Base-by-base conservation (phyloP, 2,113 vertebrate genomes). In the Platichthys flesus region DNA sequence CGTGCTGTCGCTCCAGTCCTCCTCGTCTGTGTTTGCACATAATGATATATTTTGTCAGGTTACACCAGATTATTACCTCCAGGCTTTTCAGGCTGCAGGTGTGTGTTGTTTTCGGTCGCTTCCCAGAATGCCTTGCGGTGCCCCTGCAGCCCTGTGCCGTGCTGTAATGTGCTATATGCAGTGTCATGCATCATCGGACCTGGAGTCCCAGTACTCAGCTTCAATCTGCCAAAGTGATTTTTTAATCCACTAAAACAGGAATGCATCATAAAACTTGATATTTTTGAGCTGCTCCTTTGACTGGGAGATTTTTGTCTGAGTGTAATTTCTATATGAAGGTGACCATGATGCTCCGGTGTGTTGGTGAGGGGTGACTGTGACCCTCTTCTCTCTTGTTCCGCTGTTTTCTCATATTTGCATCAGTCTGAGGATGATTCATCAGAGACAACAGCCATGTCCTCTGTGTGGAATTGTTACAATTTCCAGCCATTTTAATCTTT, bases 151-250 rank as follows among this genome's bases (percentile, higher is more conserved):
- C 31, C 55, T 75, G 8, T 60, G 6, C 66, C 57, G 47, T 21
- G 81, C 26, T 72, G 64, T 26, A 67, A 76, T 76, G 40, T 40
- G 61, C 52, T 52, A 49, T 75, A 86, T 78, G 75, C 74, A 67
- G 59, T 37, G 71, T 67, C 79, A 76, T 71, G 83, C 81, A 81
- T 86, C 87, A 58, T 5, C 47, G 84, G 74, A 69, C 79, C 72
- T 16, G 16, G 65, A 81, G 55, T 37, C 21, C 5, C 31, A 31
- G 67, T 10, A 28, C 71, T 69, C 70, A 6, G 64, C 83, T 49
- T 88, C 63, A 86, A 89, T 92, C 79, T 88, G 37, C 49, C 35
- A 63, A 81, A 92, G 84, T 80, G 87, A 64, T 87, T 88, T 31
- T 88, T 76, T 88, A 89, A 91, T 87, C 79, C 65, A 76, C 62